Percentiles rank a stretch among this genome's conserved stretches.
These are phyloP conservation scores for Augochlorella aurata DNA, from an alignment of 2,888 invertebrate species.

Conservation along the genomic window DNA sequence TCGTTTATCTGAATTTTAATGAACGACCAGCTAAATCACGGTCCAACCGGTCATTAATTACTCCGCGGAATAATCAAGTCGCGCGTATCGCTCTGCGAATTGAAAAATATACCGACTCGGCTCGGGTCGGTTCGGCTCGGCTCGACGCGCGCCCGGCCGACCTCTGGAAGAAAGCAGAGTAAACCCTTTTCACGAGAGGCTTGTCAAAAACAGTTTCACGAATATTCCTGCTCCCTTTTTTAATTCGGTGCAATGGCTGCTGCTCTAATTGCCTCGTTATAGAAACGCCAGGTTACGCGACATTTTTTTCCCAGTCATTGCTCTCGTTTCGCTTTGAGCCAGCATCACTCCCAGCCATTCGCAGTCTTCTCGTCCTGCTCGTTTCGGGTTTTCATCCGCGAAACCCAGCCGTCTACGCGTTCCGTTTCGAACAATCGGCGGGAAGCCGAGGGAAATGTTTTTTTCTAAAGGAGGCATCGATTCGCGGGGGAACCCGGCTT, in stretches of 20 bases:
- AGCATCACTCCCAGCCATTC: not conserved
- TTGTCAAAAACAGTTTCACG: not conserved
- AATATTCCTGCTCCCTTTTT: not conserved
- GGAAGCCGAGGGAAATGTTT: not conserved
- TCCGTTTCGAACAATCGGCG: not conserved
- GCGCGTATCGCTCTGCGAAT: not conserved
- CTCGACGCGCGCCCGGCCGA: not conserved
- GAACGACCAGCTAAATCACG: not conserved
- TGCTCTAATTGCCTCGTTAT: conserved; percentile 6
- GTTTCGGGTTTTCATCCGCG: not conserved
- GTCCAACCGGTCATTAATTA: not conserved
- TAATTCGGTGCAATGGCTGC: not conserved
- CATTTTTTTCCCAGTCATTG: conserved; percentile 21
- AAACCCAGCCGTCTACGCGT: not conserved
- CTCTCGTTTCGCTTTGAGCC: conserved; percentile 10
- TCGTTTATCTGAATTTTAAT: not conserved
- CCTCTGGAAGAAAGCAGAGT: not conserved
- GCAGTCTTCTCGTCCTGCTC: not conserved
- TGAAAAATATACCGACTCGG: not conserved
- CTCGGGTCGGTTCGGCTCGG: not conserved
- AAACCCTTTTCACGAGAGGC: conserved; percentile 7
- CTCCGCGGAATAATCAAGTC: not conserved
- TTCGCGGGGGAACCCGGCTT: not conserved
- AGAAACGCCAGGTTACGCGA: conserved; percentile 6
- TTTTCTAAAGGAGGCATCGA: not conserved